These are phyloP conservation scores for Plebejus argus DNA, from an alignment of 2,888 invertebrate genomes.

Conservation along the genomic window DNA sequence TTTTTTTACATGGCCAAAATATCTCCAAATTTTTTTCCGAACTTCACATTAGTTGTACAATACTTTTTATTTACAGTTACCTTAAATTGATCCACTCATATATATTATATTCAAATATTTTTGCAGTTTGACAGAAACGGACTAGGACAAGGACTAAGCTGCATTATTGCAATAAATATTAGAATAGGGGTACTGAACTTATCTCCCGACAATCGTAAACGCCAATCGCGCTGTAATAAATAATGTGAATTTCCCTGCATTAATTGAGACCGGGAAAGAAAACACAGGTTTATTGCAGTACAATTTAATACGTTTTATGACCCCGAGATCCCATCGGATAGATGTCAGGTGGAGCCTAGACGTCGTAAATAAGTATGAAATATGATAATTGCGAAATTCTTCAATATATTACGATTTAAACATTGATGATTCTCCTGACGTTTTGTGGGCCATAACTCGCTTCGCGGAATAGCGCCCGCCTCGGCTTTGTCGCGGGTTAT, in stretches of 20 bases:
- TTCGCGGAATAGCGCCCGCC: slow-evolving; percentile 60
- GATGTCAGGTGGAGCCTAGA: slow-evolving; percentile 74
- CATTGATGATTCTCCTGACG: slow-evolving; percentile 78
- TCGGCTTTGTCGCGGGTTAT: slow-evolving; percentile 36
- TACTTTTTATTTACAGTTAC: no score
- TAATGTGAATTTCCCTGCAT: slow-evolving; percentile 51
- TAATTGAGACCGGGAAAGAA: slow-evolving; percentile 72
- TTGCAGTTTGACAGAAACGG: neutral
- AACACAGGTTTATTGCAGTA: slow-evolving; percentile 66
- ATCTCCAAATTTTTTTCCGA: no score
- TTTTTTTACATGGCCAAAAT: no score
- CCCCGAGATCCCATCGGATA: slow-evolving; percentile 68
- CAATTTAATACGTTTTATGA: slow-evolving; percentile 72
- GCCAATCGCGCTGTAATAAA: slow-evolving; percentile 48
- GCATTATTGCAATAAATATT: neutral
- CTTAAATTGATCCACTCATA: no score
- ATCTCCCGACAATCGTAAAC: slow-evolving; percentile 55
- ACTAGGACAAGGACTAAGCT: neutral
- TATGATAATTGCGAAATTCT: slow-evolving; percentile 81
- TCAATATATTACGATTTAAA: slow-evolving; percentile 80
- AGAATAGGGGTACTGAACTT: neutral
- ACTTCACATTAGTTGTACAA: no score
- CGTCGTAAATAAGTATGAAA: slow-evolving; percentile 80
- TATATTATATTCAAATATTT: no score
- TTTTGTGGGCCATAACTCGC: slow-evolving; percentile 75